Evolutionary conservation across 1,140 invertebrate species (phyloP), one percentile per base, ranked within the genome.

Genomic region (Protaetia brevitarsis): DNA sequence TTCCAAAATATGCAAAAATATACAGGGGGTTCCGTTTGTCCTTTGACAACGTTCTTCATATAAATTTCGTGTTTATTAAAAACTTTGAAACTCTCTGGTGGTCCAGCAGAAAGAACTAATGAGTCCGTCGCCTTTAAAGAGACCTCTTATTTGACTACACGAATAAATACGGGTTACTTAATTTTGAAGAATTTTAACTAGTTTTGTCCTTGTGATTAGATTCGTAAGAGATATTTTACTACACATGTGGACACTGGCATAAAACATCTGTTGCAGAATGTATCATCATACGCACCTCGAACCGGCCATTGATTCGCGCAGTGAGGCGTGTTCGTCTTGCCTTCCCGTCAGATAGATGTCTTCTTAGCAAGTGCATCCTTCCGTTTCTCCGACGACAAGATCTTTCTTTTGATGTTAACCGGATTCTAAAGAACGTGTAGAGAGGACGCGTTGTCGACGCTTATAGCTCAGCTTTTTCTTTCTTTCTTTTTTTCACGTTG

Each of bases 211-310:
- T 16, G 37, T n/a, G 4, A 16, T n/a, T 16, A 16, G n/a, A n/a
- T n/a, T n/a, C n/a, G n/a, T n/a, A n/a, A n/a, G n/a, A n/a, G n/a
- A n/a, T n/a, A n/a, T n/a, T n/a, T n/a, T n/a, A n/a, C n/a, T n/a
- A n/a, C n/a, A n/a, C n/a, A n/a, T n/a, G n/a, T n/a, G n/a, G n/a
- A n/a, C n/a, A n/a, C n/a, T n/a, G n/a, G n/a, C n/a, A n/a, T n/a
- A n/a, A n/a, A 51, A 63, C 61, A 41, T 63, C 61, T 63, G 34
- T 63, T 63, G 34, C 34, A n/a, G 45, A 26, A 27, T 8, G n/a
- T n/a, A n/a, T n/a, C n/a, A 23, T 51, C 41, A 51, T 21, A 31
- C 21, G 60, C 21, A 29, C 2, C 36, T 10, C 13, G 60, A 36
- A 16, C 16, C 60, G 60, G 30, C 36, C 61, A 63, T 63, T 63